Percentiles rank a stretch among this genome's conserved stretches.
Evolutionary conservation across 2,888 invertebrate species (phyloP).

Genomic region (Oligia latruncula): DNA sequence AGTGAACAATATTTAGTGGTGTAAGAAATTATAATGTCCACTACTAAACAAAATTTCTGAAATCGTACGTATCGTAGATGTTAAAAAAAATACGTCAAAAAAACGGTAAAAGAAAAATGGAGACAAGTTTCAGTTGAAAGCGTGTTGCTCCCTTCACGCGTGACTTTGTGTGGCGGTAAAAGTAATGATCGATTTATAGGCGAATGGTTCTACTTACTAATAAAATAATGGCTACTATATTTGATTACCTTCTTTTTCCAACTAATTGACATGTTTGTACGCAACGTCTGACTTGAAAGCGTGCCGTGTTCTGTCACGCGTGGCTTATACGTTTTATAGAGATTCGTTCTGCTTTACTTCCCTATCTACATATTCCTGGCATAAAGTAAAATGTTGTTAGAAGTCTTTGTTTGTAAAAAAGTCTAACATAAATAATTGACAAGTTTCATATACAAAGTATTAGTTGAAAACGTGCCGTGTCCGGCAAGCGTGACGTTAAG

Average conservation of each 20-base stretch:
- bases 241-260: not conserved
- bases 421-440: slow-evolving; percentile 10
- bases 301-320: slow-evolving; percentile 28
- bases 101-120: not conserved
- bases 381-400: slow-evolving; percentile 5
- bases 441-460: slow-evolving; percentile 21
- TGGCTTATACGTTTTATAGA: slow-evolving; percentile 6
- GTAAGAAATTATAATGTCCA: not conserved
- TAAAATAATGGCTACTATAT: not conserved
- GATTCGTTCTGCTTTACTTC: slow-evolving; percentile 2
- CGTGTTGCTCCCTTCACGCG: not conserved
- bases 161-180: not conserved
- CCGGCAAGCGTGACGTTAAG: slow-evolving; percentile 11
- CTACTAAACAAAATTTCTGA: not conserved
- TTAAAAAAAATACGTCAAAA: not conserved
- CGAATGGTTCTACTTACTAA: not conserved
- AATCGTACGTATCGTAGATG: not conserved
- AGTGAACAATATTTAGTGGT: not conserved
- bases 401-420: slow-evolving; percentile 7
- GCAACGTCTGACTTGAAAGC: slow-evolving; percentile 14
- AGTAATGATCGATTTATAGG: not conserved
- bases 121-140: not conserved
- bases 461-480: slow-evolving; percentile 15
- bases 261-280: slow-evolving; percentile 16
- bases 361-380: not conserved